Evolutionary conservation across 2,888 invertebrate species (phyloP), one percentile per base, ranked within the genome.

Genomic region (Odontothrips loti): DNA sequence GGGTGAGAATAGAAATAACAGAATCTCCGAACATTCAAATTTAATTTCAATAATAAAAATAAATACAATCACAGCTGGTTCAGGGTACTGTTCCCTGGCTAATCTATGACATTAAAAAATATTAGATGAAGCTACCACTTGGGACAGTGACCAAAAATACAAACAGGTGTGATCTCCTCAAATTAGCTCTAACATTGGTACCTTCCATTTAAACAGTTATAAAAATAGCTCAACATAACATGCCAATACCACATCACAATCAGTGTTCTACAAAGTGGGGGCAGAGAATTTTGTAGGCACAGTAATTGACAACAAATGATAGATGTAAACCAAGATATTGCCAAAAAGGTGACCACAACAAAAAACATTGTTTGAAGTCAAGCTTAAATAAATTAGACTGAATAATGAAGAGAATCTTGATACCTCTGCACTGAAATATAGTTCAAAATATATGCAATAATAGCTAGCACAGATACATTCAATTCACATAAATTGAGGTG

Each of bases 61-160:
- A 58, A 20, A 1, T 20, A 58, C 58, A 75, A 75, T 75, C 68
- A 75, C 68, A 75, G 68, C 68, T 75, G 68, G 68, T 75, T 75
- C 27, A 75, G 34, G 34, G 34, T 10, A 75, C 27, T 27, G 23
- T 27, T 75, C n/a, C 68, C 23, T 12, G 8, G 27, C 12, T 27
- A 27, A 12, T 23, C 68, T 23, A n/a, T 27, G 23, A 27, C 12
- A 4, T 75, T 75, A 12, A 11, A 12, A 12, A 27, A 75, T 27
- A 27, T 23, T 27, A 75, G 4, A 12, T 11, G 9, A 75, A 23
- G 4, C 23, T 27, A 23, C 23, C 68, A 75, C 12, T 27, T 27
- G 23, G 4, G 1, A 8, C 68, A 23, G 27, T 23, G 68, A 75
- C 9, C 23, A 27, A 75, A 75, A 27, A 75, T 75, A 27, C 27